These are phyloP conservation scores for Protophormia terraenovae DNA, from an alignment of 2,888 invertebrate species.

Conservation along the genomic window DNA sequence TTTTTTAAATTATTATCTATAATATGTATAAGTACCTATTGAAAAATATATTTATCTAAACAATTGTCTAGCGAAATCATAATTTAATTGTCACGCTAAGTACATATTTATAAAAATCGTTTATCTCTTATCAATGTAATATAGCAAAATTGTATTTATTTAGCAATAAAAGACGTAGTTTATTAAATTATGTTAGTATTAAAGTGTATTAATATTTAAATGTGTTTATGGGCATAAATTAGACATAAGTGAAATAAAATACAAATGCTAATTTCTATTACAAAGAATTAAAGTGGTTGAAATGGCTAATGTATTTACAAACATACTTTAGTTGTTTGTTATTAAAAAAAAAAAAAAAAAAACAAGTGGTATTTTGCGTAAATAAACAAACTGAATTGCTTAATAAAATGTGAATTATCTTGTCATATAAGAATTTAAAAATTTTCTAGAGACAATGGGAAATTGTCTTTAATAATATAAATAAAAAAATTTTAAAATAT, in stretches of 20 bases:
- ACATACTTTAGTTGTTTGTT: no score
- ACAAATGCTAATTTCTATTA: neutral
- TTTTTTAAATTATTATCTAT: no score
- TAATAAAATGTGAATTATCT: no score
- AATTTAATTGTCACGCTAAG: slow-evolving; percentile 35
- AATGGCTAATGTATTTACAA: neutral
- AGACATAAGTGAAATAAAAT: neutral
- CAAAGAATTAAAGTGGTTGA: neutral
- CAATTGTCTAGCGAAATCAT: slow-evolving; percentile 33
- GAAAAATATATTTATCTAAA: slow-evolving; percentile 19
- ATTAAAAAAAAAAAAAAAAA: no score
- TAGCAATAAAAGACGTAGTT: slow-evolving; percentile 23
- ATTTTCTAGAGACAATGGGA: no score
- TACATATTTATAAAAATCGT: neutral
- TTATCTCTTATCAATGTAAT: slow-evolving; percentile 2
- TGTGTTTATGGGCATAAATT: neutral
- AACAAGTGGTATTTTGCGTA: no score
- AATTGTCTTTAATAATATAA: no score
- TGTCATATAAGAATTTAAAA: no score
- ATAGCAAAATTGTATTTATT: neutral
- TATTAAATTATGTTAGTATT: neutral
- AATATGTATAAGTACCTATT: no score
- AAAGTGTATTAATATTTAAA: neutral
- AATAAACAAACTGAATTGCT: no score
- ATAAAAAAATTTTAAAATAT: no score